Base-by-base conservation (phyloP, 2,888 invertebrate species). In the Sphaerolaimus hirsutus region DNA sequence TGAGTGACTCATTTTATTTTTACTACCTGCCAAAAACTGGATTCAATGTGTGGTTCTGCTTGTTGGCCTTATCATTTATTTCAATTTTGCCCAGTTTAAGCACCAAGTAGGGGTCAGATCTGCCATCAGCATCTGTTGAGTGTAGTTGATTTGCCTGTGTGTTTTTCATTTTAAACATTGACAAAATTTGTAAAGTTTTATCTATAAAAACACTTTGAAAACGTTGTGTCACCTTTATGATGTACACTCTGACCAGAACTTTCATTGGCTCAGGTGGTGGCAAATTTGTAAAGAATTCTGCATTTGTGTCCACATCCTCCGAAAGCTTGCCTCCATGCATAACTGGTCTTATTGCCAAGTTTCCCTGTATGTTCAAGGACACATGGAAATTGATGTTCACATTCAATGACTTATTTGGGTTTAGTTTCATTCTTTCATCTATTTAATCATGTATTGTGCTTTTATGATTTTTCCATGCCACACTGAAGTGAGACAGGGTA, bases 11-110 rank as follows among this genome's bases (percentile, higher is more conserved):
- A 12, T 10, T 32, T 17, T 32, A 12, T 10, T 17, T 32, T 32
- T 10, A 32, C 32, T 32, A 32, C 37, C 46, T 65, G 55, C 86
- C 86, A 63, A 86, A 86, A 1, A 84, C 78, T 1, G 84, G 86
- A 66, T 86, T 84, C 7, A 86, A 70, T 62, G 84, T 82, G 59
- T 84, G 84, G 1, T 83, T 82, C 25, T 82, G 77, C 60, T 82
- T 83, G 62, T 81, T 76, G 2, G 83, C 82, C 57, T 82, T 82
- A 59, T 84, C 83, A 47, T 77, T 79, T 44, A 82, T 76, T 47
- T 75, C 71, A 57, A 80, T 81, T 2, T 75, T 75, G 1, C 84
- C 84, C 36, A 83, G 68, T 56, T 81, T 77, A 5, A 86, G 67
- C 1, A 81, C 78, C 19, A 84, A 74, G 59, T 84, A 86, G 0